Evolutionary conservation across 2,113 vertebrate genomes (phyloP), one percentile per base, ranked within the genome.

Genomic region (Chloropsis hardwickii): DNA sequence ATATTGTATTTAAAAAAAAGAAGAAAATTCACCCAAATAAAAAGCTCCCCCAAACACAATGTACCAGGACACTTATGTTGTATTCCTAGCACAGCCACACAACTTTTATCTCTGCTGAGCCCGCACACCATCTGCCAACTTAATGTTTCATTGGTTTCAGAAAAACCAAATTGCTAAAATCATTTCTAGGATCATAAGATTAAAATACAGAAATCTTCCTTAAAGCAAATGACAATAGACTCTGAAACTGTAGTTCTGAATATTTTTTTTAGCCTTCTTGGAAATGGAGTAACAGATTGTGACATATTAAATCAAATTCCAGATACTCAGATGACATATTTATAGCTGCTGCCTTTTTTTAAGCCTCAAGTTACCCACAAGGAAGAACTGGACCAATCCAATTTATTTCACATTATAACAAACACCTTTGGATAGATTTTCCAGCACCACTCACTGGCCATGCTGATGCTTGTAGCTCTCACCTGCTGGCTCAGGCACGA

Each of bases 81-180:
- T 73, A 87, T 91, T 97, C 86, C 86, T 94, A 94, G 42, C 86
- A 90, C 64, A 92, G 82, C 90, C 78, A 81, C 22, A 19, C 87
- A 96, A 85, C 78, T 71, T 90, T 78, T 90, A 82, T 96, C 92
- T 94, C 77, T 86, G 53, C 87, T 92, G 91, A 96, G 91, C 81
- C 89, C 3, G 58, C 85, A 92, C 82, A 87, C 92, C 91, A 96
- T 96, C 96, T 97, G 96, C 91, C 90, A 95, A 94, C 88, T 95
- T 82, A 93, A 87, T 96, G 91, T 96, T 90, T 90, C 90, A 81
- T 70, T 86, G 85, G 89, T 86, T 95, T 94, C 85, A 82, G 74
- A 86, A 91, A 89, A 81, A 42, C 7, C 78, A 88, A 88, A 82
- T 69, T 91, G 62, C 84, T 92, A 93, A 94, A 90, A 93, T 80